phyloP scores from a whole-genome alignment of 2,113 vertebrate species.

The Trochalopteron elliotii region DNA sequence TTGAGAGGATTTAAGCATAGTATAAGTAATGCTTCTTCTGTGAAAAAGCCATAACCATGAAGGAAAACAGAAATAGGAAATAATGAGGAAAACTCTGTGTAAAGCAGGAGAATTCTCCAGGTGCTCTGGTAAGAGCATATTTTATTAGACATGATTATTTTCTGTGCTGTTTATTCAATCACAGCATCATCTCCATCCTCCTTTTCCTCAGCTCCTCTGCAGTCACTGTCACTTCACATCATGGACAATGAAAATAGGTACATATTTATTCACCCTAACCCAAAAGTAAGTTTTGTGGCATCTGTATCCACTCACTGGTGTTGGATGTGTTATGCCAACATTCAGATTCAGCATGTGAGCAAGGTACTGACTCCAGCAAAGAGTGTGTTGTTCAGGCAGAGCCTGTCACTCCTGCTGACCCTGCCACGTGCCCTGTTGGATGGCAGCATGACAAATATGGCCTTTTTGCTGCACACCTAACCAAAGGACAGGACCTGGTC shows the following conservation, averaged over 20 bases:
- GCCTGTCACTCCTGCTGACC: neutral
- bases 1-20: constrained; percentile 1
- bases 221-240: neutral
- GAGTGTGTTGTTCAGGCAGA: neutral
- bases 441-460: neutral
- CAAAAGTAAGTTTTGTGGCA: neutral
- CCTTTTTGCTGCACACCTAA: neutral
- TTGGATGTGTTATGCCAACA: rapidly evolving
- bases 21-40: neutral
- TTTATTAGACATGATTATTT: constrained; percentile 30
- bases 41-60: neutral
- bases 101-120: constrained; percentile 22
- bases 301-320: neutral
- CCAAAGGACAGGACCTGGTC: neutral
- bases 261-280: neutral
- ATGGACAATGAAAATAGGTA: neutral
- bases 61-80: constrained; percentile 15
- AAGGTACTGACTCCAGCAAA: neutral
- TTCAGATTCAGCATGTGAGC: neutral
- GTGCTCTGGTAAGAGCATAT: neutral
- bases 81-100: constrained; percentile 3
- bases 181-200: neutral
- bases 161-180: constrained; percentile 30
- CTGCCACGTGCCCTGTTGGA: neutral
- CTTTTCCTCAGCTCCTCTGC: neutral